Base-by-base conservation (phyloP, 1,140 invertebrate genomes). In the Pectinophora gossypiella region DNA sequence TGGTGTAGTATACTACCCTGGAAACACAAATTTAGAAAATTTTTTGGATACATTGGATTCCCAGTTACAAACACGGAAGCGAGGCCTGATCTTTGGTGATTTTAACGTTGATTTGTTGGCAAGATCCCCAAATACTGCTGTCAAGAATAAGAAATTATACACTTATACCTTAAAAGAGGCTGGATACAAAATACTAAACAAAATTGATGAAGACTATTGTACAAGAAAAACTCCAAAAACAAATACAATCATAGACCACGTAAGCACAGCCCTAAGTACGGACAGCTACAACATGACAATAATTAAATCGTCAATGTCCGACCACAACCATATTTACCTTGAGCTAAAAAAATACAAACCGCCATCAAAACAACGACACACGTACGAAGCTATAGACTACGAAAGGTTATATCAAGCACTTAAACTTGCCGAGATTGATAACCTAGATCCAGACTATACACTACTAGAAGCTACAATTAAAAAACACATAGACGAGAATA, bases 41-140 rank as follows among this genome's bases (percentile, higher is more conserved):
- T 64, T 64, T 20, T 19, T 64, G 9, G 56, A 59, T 19, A 51
- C 27, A 3, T 59, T 40, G 18, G 12, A 27, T 1, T 22, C 27
- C 2, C 50, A 59, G 23, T 19, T 59, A 9, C 13, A 45, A 9
- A 27, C 40, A 23, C 16, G 16, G 16, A 56, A 54, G 48, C 35
- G 59, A 48, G 50, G 20, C 2, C 20, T 61, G 19, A 15, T 54
- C 15, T 56, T 56, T 35, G 51, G 51, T 12, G 20, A 23, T 15
- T 21, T 23, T 10, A 46, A 46, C 13, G 3, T 9, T 5, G 20
- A 46, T 13, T 7, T 23, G 13, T 10, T 22, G 4, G 22, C 3
- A 7, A 44, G n/a, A n/a, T n/a, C n/a, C n/a, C n/a, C n/a, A n/a
- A n/a, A n/a, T n/a, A n/a, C n/a, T n/a, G n/a, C n/a, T n/a, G n/a